phyloP scores from a whole-genome alignment of 2,888 invertebrate species.

The Tethea ocularis region DNA sequence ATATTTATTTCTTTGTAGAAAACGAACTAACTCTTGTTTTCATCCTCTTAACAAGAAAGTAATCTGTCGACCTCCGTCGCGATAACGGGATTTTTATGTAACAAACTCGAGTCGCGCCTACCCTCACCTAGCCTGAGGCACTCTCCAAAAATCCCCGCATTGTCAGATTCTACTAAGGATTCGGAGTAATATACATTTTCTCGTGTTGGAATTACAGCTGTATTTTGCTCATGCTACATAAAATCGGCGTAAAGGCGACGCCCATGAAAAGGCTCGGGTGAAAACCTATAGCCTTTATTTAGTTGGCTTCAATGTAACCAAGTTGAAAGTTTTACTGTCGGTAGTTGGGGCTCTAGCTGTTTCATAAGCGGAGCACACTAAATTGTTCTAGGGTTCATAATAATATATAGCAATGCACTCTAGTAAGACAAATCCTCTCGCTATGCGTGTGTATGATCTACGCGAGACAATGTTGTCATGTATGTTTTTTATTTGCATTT shows the following conservation, averaged over 20 bases:
- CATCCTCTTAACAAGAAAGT: constrained; percentile 83
- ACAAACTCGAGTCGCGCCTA: constrained; percentile 80
- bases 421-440: constrained; percentile 53
- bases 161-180: constrained; percentile 78
- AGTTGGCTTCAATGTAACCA: constrained; percentile 74
- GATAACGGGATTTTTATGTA: constrained; percentile 83
- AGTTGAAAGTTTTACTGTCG: constrained; percentile 76
- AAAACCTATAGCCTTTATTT: constrained; percentile 73
- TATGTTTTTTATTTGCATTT: too few relatives aligned
- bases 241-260: constrained; percentile 77
- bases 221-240: constrained; percentile 78
- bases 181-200: constrained; percentile 79
- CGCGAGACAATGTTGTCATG: too few relatives aligned
- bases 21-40: constrained; percentile 79
- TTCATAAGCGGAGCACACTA: constrained; percentile 64
- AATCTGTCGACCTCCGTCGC: constrained; percentile 81
- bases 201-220: constrained; percentile 77
- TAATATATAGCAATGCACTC: constrained; percentile 47
- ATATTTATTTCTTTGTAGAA: constrained; percentile 74
- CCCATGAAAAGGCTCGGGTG: constrained; percentile 65
- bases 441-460: constrained; percentile 33
- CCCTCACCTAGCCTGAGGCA: constrained; percentile 80
- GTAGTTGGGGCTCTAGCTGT: constrained; percentile 55
- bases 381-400: constrained; percentile 43
- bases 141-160: constrained; percentile 75